These are phyloP conservation scores for Arctocebus calabarensis DNA, from an alignment of 2,797 vertebrate genomes.

Conservation along the genomic window DNA sequence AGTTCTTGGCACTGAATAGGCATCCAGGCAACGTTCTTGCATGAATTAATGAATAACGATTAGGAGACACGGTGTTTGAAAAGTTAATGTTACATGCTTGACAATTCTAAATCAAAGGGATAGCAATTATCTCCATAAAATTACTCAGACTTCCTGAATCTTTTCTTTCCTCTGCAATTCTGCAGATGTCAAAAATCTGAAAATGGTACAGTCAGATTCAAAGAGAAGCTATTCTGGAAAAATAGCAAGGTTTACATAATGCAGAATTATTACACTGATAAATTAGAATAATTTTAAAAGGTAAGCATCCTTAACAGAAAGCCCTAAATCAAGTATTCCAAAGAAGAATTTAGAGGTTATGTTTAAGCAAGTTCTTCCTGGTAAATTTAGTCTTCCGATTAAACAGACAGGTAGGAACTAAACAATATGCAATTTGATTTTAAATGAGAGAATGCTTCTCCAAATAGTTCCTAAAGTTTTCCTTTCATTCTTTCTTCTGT, in stretches of 20 bases:
- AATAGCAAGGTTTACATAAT: slow-evolving; percentile 44
- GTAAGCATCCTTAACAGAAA: neutral
- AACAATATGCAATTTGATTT: neutral
- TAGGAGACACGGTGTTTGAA: neutral
- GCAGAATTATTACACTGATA: neutral
- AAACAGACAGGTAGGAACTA: neutral
- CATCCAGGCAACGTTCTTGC: neutral
- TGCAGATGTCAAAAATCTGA: slow-evolving; percentile 50
- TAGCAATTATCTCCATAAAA: slow-evolving; percentile 60
- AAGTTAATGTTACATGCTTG: slow-evolving; percentile 14
- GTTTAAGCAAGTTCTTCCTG: neutral
- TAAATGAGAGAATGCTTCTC: neutral
- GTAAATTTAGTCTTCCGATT: neutral
- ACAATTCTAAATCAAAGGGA: slow-evolving; percentile 49
- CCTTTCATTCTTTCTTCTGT: neutral
- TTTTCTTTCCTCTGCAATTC: neutral
- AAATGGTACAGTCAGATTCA: slow-evolving; percentile 16
- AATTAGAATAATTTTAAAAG: slow-evolving; percentile 42
- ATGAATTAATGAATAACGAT: slow-evolving; percentile 46
- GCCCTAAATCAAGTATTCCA: neutral
- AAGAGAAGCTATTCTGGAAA: slow-evolving; percentile 59
- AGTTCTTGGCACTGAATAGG: neutral
- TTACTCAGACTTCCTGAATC: neutral
- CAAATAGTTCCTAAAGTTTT: neutral
- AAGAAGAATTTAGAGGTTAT: slow-evolving; percentile 17